Percentiles rank a stretch among this genome's conserved stretches.
These are phyloP conservation scores for Hippocampus zosterae DNA, from an alignment of 2,113 vertebrate species.

Conservation along the genomic window DNA sequence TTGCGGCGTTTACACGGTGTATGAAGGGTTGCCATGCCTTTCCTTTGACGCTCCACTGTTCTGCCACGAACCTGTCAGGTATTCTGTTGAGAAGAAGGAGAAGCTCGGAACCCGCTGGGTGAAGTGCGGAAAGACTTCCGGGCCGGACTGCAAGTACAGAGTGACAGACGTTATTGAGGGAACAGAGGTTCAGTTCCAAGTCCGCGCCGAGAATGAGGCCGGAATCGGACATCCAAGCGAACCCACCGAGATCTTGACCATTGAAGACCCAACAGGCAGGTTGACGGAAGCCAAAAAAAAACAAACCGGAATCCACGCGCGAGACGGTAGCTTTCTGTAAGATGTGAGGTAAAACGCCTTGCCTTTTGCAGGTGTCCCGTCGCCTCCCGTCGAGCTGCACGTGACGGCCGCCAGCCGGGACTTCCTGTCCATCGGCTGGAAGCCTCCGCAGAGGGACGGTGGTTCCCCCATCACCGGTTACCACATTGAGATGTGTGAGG, in stretches of 20 bases:
- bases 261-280: conserved; percentile 90
- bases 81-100: conserved; percentile 96
- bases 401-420: conserved; percentile 87
- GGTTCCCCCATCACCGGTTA: conserved; percentile 90
- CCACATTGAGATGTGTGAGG: conserved; percentile 92
- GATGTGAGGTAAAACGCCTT: not conserved
- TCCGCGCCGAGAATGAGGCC: conserved; percentile 95
- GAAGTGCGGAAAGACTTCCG: conserved; percentile 91
- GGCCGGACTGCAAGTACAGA: conserved; percentile 89
- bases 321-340: not conserved
- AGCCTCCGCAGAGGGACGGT: conserved; percentile 87
- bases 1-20: no score
- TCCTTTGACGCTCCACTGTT: not conserved
- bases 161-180: conserved; percentile 97
- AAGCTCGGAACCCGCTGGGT: conserved; percentile 96
- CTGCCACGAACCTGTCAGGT: conserved; percentile 64
- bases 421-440: conserved; percentile 91
- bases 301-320: not conserved
- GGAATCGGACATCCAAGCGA: conserved; percentile 93
- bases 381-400: conserved; percentile 90
- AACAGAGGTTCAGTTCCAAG: conserved; percentile 95
- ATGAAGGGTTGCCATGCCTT: not conserved
- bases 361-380: conserved; percentile 78
- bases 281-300: not conserved
- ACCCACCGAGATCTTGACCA: conserved; percentile 88